A percentile compares a stretch with the other conserved stretches of the same genome.
Conservation (phyloP, 2,797 vertebrate species). For the Decapterus maruadsi region DNA sequence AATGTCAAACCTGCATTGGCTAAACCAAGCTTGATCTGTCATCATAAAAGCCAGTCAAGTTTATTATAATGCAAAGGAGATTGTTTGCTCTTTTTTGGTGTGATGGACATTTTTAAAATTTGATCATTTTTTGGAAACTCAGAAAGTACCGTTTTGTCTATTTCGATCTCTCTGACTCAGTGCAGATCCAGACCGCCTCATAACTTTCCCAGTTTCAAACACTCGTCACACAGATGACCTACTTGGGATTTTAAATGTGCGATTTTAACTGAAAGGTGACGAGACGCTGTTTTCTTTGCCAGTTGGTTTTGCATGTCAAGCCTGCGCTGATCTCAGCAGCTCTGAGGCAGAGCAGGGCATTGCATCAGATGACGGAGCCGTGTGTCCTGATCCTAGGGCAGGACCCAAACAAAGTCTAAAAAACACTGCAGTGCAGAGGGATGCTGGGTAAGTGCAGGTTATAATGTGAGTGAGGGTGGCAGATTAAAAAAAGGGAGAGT, state of each 20-base stretch:
- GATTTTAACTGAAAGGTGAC: background rate
- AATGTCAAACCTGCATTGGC: too few species aligned
- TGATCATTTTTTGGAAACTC: too few species aligned
- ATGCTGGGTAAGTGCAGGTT: conserved; percentile 28
- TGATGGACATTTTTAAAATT: too few species aligned
- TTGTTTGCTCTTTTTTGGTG: too few species aligned
- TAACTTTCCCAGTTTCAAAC: too few species aligned
- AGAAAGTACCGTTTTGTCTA: too few species aligned
- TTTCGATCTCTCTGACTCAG: too few species aligned
- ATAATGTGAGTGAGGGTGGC: conserved; percentile 30
- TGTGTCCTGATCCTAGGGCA: conserved; percentile 48
- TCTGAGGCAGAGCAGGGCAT: conserved; percentile 48
- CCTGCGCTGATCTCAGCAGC: conserved; percentile 69
- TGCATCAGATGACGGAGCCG: conserved; percentile 44
- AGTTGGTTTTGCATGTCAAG: conserved; percentile 44
- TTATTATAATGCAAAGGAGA: too few species aligned
- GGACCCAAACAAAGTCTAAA: conserved; percentile 35
- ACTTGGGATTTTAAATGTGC: background rate
- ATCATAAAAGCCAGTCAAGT: too few species aligned
- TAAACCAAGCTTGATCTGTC: too few species aligned
- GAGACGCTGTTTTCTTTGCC: conserved; percentile 18
- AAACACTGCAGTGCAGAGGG: conserved; percentile 55
- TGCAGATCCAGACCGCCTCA: too few species aligned
- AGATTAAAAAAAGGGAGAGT: conserved; percentile 11
- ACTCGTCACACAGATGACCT: background rate